Percentiles rank a stretch among this genome's conserved stretches.
These are phyloP conservation scores for Protula sp. DNA, from an alignment of 2,888 invertebrate species.

Conservation along the genomic window DNA sequence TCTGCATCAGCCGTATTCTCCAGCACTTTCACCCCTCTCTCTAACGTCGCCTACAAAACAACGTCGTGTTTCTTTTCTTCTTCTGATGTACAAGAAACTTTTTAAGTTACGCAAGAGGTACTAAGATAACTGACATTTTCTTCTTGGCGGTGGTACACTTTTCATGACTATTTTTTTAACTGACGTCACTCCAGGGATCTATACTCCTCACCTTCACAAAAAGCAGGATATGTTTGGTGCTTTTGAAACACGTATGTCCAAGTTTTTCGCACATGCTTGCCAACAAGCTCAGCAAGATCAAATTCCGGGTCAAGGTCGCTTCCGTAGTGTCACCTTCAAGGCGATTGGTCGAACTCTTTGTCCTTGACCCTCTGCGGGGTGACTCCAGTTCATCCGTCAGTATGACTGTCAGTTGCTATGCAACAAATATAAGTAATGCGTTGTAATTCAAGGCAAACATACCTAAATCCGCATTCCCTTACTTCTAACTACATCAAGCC, in stretches of 20 bases:
- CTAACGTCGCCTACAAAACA: slow-evolving; percentile 39
- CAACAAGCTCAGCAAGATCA: slow-evolving; percentile 34
- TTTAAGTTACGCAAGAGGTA: too few relatives aligned
- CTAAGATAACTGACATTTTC: too few relatives aligned
- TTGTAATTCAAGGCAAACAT: too few relatives aligned
- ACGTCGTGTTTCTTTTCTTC: too few relatives aligned
- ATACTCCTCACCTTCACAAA: slow-evolving; percentile 48
- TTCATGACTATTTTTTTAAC: background rate
- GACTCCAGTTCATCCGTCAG: too few relatives aligned
- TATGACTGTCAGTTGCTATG: too few relatives aligned
- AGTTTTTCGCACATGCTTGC: slow-evolving; percentile 38
- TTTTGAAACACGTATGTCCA: slow-evolving; percentile 36
- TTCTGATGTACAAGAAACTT: background rate
- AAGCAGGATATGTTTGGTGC: slow-evolving; percentile 34
- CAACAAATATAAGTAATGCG: too few relatives aligned
- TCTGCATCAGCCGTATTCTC: slow-evolving; percentile 29
- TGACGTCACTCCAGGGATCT: background rate
- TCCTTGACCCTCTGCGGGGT: too few relatives aligned
- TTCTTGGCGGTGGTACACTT: background rate
- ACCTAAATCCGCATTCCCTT: too few relatives aligned
- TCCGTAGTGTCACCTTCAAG: background rate
- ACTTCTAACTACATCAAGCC: too few relatives aligned
- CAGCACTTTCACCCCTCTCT: slow-evolving; percentile 37
- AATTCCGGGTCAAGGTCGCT: background rate
- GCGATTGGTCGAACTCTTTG: too few relatives aligned